phyloP scores from a whole-genome alignment of 2,797 vertebrate species.

The Australoheros facetus region DNA sequence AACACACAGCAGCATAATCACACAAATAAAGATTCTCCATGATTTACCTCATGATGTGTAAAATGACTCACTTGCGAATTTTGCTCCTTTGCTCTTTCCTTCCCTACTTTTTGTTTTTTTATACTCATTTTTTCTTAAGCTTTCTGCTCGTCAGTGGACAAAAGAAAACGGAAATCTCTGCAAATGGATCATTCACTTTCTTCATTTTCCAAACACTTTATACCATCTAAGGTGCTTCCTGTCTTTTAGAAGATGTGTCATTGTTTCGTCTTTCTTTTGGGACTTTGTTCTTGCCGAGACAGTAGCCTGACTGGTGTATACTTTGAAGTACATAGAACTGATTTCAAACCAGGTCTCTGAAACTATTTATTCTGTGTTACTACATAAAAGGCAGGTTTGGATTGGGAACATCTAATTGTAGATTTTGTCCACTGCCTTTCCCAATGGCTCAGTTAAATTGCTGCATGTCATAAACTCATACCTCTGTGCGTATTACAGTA shows the following conservation, averaged over 20 bases:
- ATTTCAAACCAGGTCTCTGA: neutral
- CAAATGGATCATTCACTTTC: neutral
- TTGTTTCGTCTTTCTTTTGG: neutral
- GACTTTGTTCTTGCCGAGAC: neutral
- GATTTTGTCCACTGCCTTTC: neutral
- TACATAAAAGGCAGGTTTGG: neutral
- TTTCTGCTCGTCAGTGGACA: neutral
- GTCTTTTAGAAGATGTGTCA: neutral
- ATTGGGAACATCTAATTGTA: neutral
- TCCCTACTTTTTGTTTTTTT: neutral
- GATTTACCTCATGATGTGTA: neutral
- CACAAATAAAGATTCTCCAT: slow-evolving; percentile 15
- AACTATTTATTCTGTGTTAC: neutral
- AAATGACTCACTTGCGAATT: neutral
- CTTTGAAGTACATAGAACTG: neutral
- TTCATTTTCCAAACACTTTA: neutral
- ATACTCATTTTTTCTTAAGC: neutral
- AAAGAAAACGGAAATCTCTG: neutral
- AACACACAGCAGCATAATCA: neutral
- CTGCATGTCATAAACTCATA: neutral
- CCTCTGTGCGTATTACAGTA: neutral
- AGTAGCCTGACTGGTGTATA: neutral
- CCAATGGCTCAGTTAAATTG: neutral
- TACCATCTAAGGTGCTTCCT: neutral
- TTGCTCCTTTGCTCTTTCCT: neutral